Evolutionary conservation across 2,797 vertebrate species (phyloP).

Genomic region (Sternarchorhynchus goeldii): DNA sequence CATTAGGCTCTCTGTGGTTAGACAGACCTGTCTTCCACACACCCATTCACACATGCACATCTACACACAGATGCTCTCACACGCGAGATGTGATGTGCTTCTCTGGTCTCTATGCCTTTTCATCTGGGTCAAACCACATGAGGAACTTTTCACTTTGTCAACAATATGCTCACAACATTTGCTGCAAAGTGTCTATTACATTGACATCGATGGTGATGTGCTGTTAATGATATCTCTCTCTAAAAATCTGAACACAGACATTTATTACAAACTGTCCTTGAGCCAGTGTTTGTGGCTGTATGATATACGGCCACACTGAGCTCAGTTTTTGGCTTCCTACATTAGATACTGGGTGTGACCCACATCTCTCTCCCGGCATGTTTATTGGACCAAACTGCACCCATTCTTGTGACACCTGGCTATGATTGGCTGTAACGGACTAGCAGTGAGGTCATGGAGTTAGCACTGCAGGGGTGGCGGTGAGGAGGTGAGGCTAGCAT

Average conservation of each 20-base stretch:
- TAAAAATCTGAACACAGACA: conserved; percentile 22
- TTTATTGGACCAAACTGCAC: conserved; percentile 53
- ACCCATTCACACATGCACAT: conserved; percentile 55
- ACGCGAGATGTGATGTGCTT: conserved; percentile 60
- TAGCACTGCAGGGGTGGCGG: conserved; percentile 50
- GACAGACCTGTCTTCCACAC: conserved; percentile 51
- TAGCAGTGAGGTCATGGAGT: conserved; percentile 42
- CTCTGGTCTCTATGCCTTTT: conserved; percentile 24
- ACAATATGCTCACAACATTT: conserved; percentile 30
- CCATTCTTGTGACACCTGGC: conserved; percentile 42
- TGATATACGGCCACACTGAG: conserved; percentile 47
- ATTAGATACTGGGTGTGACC: conserved; percentile 43
- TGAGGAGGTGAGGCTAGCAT: background rate
- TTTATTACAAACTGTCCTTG: conserved; percentile 32
- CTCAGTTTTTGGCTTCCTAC: conserved; percentile 39
- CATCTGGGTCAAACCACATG: conserved; percentile 43
- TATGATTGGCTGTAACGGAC: conserved; percentile 25
- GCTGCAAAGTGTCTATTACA: conserved; percentile 11
- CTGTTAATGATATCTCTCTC: conserved; percentile 25
- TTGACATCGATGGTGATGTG: conserved; percentile 22
- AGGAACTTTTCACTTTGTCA: conserved; percentile 26
- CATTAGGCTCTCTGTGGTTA: conserved; percentile 55
- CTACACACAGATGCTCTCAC: conserved; percentile 41
- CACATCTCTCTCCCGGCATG: conserved; percentile 34
- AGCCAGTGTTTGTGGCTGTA: conserved; percentile 39